These are phyloP conservation scores for Nixonia krombeini DNA, from an alignment of 1,140 invertebrate species.

Conservation along the genomic window DNA sequence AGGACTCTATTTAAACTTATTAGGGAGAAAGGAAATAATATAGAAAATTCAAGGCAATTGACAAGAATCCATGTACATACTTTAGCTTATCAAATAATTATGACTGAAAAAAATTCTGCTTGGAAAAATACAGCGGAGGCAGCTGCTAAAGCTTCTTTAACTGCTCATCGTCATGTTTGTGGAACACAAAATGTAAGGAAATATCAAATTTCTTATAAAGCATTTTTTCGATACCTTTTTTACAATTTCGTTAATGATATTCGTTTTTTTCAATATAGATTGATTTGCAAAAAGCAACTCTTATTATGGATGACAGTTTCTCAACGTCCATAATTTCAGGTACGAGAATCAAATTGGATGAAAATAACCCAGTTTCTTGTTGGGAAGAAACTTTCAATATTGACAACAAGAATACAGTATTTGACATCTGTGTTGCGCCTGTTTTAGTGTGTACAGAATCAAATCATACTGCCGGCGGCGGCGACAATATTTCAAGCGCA, in stretches of 20 bases:
- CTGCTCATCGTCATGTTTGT: constrained; percentile 89
- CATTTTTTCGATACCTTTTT: background rate
- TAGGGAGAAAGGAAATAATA: constrained; percentile 64
- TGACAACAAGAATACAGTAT: constrained; percentile 65
- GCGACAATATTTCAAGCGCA: constrained; percentile 91
- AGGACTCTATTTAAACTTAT: constrained; percentile 79
- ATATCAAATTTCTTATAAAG: too few relatives aligned
- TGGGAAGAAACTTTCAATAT: constrained; percentile 80
- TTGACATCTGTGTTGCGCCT: constrained; percentile 86
- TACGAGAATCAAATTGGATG: constrained; percentile 76
- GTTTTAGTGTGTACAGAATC: constrained; percentile 88
- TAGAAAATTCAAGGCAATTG: constrained; percentile 73
- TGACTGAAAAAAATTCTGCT: constrained; percentile 77
- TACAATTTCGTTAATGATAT: background rate
- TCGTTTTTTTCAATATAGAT: constrained; percentile 71
- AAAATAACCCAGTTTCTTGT: constrained; percentile 85
- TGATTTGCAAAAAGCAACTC: constrained; percentile 78
- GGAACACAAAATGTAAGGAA: constrained; percentile 76
- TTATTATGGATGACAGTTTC: constrained; percentile 90
- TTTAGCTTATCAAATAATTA: constrained; percentile 87
- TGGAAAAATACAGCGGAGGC: constrained; percentile 87
- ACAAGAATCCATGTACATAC: constrained; percentile 90
- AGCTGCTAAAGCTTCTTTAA: constrained; percentile 87
- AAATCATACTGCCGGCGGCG: constrained; percentile 87
- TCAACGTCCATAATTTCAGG: constrained; percentile 75